These are phyloP conservation scores for Pedionomus torquatus DNA, from an alignment of 2,113 vertebrate species.

Conservation along the genomic window DNA sequence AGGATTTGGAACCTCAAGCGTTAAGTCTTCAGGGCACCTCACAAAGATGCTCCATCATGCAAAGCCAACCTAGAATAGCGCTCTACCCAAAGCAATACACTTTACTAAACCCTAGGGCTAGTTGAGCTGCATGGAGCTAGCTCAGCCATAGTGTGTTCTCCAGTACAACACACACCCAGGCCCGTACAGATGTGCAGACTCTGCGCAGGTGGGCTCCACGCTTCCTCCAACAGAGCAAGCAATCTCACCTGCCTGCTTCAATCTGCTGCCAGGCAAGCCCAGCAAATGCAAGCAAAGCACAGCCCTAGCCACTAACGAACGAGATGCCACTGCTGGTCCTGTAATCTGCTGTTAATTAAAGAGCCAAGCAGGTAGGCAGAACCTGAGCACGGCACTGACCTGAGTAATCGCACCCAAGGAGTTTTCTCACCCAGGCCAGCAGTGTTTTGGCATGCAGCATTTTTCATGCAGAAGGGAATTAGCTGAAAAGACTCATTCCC, in stretches of 20 bases:
- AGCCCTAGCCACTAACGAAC: rapidly evolving
- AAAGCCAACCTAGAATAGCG: not conserved
- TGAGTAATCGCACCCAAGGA: not conserved
- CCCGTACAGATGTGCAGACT: rapidly evolving
- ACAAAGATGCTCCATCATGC: not conserved
- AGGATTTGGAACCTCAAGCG: not conserved
- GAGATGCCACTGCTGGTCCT: not conserved
- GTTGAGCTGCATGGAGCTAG: not conserved
- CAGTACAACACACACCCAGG: rapidly evolving
- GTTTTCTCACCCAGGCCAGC: not conserved
- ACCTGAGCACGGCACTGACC: not conserved
- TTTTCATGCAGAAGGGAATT: not conserved
- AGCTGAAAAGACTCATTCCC: not conserved
- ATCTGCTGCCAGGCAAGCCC: not conserved
- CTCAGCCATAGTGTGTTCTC: rapidly evolving
- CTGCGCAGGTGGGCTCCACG: rapidly evolving
- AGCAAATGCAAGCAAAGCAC: not conserved
- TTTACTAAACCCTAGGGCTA: not conserved
- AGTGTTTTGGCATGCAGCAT: not conserved
- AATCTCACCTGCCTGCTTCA: not conserved
- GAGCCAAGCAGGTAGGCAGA: not conserved
- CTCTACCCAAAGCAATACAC: not conserved
- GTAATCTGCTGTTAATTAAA: not conserved
- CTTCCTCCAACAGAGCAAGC: not conserved
- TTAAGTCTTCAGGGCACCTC: rapidly evolving